A percentile compares a stretch with the other conserved stretches of the same genome.
Evolutionary conservation across 2,888 invertebrate genomes (phyloP).

Genomic region (Salpingus planirostris): DNA sequence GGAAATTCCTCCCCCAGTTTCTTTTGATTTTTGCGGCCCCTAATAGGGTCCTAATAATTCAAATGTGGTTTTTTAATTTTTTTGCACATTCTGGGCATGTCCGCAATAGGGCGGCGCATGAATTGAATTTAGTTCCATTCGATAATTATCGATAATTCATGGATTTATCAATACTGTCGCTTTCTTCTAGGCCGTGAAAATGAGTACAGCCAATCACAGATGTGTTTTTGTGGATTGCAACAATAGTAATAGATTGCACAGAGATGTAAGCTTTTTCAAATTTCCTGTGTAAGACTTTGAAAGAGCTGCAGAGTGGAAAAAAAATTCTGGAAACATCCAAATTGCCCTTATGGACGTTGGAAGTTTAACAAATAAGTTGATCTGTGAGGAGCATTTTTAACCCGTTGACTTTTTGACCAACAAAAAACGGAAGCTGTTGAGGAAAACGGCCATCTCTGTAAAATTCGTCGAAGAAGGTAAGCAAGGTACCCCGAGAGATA

Average conservation of each 20-base stretch:
- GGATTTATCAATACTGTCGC: too few species aligned
- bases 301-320: not conserved
- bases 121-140: too few species aligned
- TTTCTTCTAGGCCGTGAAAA: too few species aligned
- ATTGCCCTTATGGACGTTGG: slow-evolving; percentile 1
- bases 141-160: too few species aligned
- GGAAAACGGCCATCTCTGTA: not conserved
- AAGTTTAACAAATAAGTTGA: not conserved
- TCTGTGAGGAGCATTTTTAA: not conserved
- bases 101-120: too few species aligned
- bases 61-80: too few species aligned
- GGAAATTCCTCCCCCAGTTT: too few species aligned
- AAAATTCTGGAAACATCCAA: not conserved
- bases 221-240: slow-evolving; percentile 1
- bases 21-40: too few species aligned
- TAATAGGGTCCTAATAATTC: too few species aligned
- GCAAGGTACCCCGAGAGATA: not conserved
- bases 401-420: not conserved
- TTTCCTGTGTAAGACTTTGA: slow-evolving; percentile 1
- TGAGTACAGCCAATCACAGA: slow-evolving; percentile 1
- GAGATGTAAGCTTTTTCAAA: slow-evolving; percentile 1
- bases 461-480: not conserved
- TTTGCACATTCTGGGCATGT: too few species aligned
- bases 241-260: not conserved
- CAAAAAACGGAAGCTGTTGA: not conserved